Evolutionary conservation across 2,113 vertebrate species (phyloP), one percentile per base, ranked within the genome.

Genomic region (Engystomops pustulosus): DNA sequence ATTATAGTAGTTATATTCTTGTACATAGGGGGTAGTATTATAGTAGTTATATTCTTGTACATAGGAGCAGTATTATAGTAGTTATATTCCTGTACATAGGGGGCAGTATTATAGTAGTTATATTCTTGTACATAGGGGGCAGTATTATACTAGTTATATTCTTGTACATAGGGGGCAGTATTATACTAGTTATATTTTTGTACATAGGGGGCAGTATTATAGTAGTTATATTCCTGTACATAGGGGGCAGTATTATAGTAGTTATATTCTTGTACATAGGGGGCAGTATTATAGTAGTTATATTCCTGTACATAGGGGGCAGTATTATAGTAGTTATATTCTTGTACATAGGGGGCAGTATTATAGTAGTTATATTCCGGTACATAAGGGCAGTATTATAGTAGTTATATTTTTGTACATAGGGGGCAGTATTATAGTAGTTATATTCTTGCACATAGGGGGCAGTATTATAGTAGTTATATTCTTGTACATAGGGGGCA

Each of bases 1-100:
- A 55, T 55, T 55, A 55, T 55, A 55, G 53, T 55, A 55, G 53
- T 55, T 55, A 55, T 55, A 55, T 55, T 55, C 53, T 55, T 55
- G 53, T 55, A 55, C 10, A 55, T 53, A 53, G 49, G 49, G n/a
- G 7, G 49, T 11, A 53, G 49, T 53, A 53, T 53, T 53, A 53
- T 53, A n/a, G 49, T 53, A 53, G 49, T 53, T 53, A 53, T 53
- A 53, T 53, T 53, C 49, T 53, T 20, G 49, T 53, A 53, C 20
- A 53, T 53, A 53, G 49, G 49, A n/a, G 7, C 18, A 53, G 49
- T 53, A 53, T 53, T 53, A 53, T 53, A 53, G 49, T 53, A 53
- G 49, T 53, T 53, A 53, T 53, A 53, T 53, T 53, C 49, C 25
- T 58, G 53, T 58, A 58, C 11, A 58, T 58, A 58, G 53, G 53